Base-by-base conservation (phyloP, 35 echinoderm and acorn worm genomes). In the Ophiothrix spiculata region DNA sequence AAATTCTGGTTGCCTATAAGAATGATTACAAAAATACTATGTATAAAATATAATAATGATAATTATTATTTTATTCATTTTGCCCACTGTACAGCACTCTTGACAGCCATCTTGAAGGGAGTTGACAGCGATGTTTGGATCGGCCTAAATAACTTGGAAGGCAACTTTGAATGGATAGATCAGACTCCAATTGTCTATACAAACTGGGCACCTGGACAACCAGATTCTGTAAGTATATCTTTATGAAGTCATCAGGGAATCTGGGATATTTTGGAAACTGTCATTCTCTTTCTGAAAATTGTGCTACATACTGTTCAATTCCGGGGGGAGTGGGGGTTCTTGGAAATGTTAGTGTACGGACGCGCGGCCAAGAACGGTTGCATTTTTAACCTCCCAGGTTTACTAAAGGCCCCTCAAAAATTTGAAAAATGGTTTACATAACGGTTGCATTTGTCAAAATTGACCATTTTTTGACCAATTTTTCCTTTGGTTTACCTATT, bases 131-230 rank as follows among this genome's bases (percentile, higher is more conserved):
- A 69, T 69, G 60, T 69, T 4, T 69, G 60, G 60, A 69, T 69
- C 29, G 60, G 60, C 23, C 60, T 69, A 15, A 69, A n/a, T n/a
- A 69, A 69, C 29, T 12, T 69, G 4, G 60, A 69, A 84, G 81
- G 81, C 4, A 23, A 36, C 54, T 91, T 89, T 49, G 73, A 84
- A 60, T 99, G 96, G 96, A 79, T 83, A 11, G 96, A 99, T 76
- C 88, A 92, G 38, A 78, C 89, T 13, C 56, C 84, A 38, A 84
- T 94, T 31, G 86, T 79, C 60, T 99, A 87, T 74, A 94, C 91
- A 6, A 94, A 92, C 83, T 99, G 96, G 96, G 92, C 54, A 1
- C 33, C 75, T 6, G 81, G 83, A 29, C 86, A 99, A 90, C 96
- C 96, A 40, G 92, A 69, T 28, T 69, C 60, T 10, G 60, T 69